phyloP scores from a whole-genome alignment of 2,113 vertebrate species.

The Pelodiscus sinensis region DNA sequence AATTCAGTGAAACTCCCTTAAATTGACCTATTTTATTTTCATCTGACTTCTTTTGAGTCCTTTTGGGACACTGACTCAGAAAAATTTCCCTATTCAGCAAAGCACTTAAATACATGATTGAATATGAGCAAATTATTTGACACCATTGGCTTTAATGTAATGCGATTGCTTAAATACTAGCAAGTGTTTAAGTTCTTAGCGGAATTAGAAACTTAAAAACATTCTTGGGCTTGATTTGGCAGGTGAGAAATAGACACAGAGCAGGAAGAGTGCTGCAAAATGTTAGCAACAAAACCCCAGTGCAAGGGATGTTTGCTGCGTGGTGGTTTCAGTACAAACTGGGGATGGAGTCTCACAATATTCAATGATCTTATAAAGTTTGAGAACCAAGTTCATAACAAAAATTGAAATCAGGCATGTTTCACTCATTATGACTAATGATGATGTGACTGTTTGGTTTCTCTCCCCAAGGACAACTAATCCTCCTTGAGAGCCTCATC shows the following conservation, averaged over 20 bases:
- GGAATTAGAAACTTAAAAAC: background rate
- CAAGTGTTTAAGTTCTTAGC: background rate
- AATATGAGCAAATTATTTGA: background rate
- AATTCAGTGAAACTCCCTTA: background rate
- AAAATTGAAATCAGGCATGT: background rate
- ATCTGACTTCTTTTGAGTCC: background rate
- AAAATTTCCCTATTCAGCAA: background rate
- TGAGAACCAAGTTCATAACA: background rate
- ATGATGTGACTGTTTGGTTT: background rate
- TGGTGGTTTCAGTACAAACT: fast-evolving
- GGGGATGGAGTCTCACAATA: background rate
- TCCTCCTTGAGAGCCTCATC: background rate
- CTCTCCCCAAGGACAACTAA: background rate
- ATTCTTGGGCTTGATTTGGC: background rate
- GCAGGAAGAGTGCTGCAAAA: background rate
- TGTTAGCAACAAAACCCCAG: background rate
- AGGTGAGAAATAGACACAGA: fast-evolving
- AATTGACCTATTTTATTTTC: background rate
- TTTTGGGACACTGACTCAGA: background rate
- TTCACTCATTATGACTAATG: background rate
- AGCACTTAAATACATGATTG: fast-evolving
- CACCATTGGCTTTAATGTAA: background rate
- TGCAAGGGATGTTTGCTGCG: background rate
- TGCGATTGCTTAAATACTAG: background rate
- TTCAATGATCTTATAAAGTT: background rate